phyloP scores from a whole-genome alignment of 2,797 vertebrate genomes.

The Microctenopoma stevenorrisi region DNA sequence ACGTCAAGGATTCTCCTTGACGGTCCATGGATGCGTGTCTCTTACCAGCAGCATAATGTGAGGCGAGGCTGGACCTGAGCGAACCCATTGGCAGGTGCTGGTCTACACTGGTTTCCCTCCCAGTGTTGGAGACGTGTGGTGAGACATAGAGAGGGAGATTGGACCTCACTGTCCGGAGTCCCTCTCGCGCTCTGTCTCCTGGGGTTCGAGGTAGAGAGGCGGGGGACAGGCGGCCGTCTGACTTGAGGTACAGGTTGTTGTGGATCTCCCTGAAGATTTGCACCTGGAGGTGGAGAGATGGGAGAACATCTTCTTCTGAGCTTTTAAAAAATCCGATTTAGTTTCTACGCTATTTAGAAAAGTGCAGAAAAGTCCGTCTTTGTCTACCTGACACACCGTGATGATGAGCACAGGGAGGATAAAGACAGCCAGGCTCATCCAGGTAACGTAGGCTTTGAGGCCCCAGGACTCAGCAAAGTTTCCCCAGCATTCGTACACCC shows the following conservation, averaged over 20 bases:
- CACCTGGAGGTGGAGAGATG: slow-evolving; percentile 66
- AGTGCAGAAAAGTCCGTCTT: background rate
- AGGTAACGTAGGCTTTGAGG: slow-evolving; percentile 89
- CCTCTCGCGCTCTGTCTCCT: slow-evolving; percentile 33
- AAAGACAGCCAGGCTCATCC: slow-evolving; percentile 89
- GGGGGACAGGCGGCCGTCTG: slow-evolving; percentile 60
- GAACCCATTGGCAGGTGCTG: slow-evolving; percentile 46
- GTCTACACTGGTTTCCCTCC: slow-evolving; percentile 7
- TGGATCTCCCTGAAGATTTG: slow-evolving; percentile 90
- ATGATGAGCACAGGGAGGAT: slow-evolving; percentile 86
- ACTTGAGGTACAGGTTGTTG: slow-evolving; percentile 83
- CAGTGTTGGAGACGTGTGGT: slow-evolving; percentile 24
- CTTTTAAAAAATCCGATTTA: background rate
- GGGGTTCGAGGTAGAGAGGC: slow-evolving; percentile 51
- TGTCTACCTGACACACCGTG: slow-evolving; percentile 82
- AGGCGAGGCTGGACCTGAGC: slow-evolving; percentile 11
- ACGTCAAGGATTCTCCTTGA: no score
- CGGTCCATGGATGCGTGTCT: background rate
- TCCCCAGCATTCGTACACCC: slow-evolving; percentile 88
- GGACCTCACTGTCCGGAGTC: slow-evolving; percentile 20
- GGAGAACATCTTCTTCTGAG: background rate
- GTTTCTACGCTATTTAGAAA: background rate
- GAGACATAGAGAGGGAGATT: slow-evolving; percentile 23
- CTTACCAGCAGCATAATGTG: slow-evolving; percentile 45
- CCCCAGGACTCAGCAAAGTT: slow-evolving; percentile 87